Evolutionary conservation across 2,113 vertebrate genomes (phyloP), one percentile per base, ranked within the genome.

Genomic region (Sminthopsis crassicaudata): DNA sequence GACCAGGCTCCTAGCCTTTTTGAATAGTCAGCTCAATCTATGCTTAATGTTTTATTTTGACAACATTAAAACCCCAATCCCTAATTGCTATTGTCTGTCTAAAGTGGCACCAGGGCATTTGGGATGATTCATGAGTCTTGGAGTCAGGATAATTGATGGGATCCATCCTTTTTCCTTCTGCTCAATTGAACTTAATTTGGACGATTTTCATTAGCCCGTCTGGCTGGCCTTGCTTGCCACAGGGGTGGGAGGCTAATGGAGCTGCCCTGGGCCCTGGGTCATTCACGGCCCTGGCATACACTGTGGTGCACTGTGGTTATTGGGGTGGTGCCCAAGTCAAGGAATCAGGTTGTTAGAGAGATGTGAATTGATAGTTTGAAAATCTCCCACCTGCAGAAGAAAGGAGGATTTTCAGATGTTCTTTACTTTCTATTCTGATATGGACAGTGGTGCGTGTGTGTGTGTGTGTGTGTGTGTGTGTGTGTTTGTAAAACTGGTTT

Each of bases 121-220:
- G 94, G 91, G 96, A 67, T 90, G 95, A 96, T 91, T 53, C 94
- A 36, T 27, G 92, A 89, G 91, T 92, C 50, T 90, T 22, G 3
- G 57, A 36, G 76, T 90, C 23, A 46, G 92, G 95, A 93, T 95
- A 95, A 96, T 94, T 76, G 91, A 96, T 94, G 55, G 94, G 53
- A 42, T 91, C 94, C 52, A 27, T 46, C 91, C 88, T 94, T 57
- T 55, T 93, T 96, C 93, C 91, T 93, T 89, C 94, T 96, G 96
- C 95, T 96, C 88, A 94, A 8, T 12, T 96, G 95, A 96, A 96
- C 94, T 97, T 93, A 93, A 8, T 96, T 93, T 94, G 91, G 94
- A 55, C 89, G 90, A 94, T 94, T 97, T 96, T 91, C 92, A 90
- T 92, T 91, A 46, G 88, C 94, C 55, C 88, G 94, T 90, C 93